A percentile compares a stretch with the other conserved stretches of the same genome.
These are phyloP conservation scores for Cyanistes caeruleus DNA, from an alignment of 2,113 vertebrate species.

Conservation along the genomic window DNA sequence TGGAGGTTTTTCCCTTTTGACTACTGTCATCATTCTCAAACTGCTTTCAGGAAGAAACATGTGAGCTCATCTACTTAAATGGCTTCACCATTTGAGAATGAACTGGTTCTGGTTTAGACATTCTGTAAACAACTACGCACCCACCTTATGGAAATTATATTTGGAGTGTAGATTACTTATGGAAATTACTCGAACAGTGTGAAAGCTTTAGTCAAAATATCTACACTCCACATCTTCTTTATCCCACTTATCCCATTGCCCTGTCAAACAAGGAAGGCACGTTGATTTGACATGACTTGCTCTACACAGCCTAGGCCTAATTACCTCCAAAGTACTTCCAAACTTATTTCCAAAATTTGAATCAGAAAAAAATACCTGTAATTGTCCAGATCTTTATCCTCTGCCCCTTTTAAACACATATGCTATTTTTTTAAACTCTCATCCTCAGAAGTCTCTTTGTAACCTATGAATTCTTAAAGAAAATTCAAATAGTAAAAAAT, in stretches of 20 bases:
- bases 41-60: background rate
- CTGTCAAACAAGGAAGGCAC: background rate
- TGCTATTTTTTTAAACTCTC: background rate
- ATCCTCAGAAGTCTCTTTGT: background rate
- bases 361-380: background rate
- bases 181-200: background rate
- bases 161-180: background rate
- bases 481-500: background rate
- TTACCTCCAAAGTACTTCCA: background rate
- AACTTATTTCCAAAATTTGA: background rate
- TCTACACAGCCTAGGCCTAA: background rate
- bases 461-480: background rate
- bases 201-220: constrained; percentile 17
- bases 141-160: background rate
- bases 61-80: background rate
- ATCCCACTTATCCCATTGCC: background rate
- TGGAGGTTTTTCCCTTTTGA: background rate
- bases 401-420: background rate
- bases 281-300: background rate
- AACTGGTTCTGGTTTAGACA: background rate
- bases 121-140: background rate
- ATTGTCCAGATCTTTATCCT: background rate
- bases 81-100: background rate
- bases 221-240: background rate
- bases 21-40: background rate